phyloP scores from a whole-genome alignment of 2,113 vertebrate species.

The Riparia riparia region DNA sequence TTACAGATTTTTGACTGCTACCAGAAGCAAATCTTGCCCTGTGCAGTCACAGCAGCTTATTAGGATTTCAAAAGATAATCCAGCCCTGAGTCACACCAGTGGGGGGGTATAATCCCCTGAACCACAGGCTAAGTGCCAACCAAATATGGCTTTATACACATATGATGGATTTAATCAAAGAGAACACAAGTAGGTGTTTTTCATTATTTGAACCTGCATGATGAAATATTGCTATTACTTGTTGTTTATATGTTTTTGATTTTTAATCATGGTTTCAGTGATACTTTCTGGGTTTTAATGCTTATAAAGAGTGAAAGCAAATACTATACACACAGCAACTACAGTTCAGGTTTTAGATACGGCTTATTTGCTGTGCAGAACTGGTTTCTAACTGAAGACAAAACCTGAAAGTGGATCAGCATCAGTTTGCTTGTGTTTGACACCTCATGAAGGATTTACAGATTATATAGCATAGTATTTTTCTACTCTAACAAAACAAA shows the following conservation, averaged over 20 bases:
- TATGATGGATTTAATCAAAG: conserved; percentile 1
- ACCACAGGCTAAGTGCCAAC: not conserved
- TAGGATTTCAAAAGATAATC: conserved; percentile 43
- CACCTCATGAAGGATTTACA: not conserved
- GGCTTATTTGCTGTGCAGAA: not conserved
- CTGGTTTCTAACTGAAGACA: not conserved
- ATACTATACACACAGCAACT: not conserved
- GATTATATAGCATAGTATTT: not conserved
- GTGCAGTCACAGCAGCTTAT: not conserved
- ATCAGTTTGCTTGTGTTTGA: not conserved
- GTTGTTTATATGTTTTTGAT: not conserved
- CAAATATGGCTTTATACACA: not conserved
- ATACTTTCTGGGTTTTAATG: not conserved
- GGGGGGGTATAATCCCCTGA: conserved; percentile 1
- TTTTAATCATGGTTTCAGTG: not conserved
- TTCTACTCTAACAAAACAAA: not conserved
- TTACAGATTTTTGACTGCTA: conserved; percentile 6
- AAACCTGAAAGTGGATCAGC: not conserved
- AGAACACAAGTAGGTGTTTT: not conserved
- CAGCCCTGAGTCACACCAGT: not conserved
- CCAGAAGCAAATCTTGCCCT: conserved; percentile 1
- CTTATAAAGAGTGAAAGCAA: not conserved
- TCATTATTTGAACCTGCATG: not conserved
- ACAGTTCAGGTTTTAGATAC: not conserved
- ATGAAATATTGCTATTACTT: conserved; percentile 1